Percentiles rank a stretch among this genome's conserved stretches.
Evolutionary conservation across 2,888 invertebrate species (phyloP).

Genomic region (Galeopsomyia nigrocyanea): DNA sequence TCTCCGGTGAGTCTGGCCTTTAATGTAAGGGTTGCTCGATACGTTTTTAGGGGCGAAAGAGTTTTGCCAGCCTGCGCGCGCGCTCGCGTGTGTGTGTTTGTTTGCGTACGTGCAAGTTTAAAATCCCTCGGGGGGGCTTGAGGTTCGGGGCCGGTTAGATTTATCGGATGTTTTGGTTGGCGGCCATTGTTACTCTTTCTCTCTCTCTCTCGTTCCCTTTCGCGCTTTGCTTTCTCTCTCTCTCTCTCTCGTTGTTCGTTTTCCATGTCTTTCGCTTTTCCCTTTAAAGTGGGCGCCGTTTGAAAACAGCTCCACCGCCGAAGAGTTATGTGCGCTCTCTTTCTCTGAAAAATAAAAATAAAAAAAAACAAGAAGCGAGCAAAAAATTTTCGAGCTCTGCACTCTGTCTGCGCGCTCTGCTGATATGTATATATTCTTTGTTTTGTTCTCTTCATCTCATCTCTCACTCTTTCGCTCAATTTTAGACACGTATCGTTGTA

Average conservation of each 20-base stretch:
- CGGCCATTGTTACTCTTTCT: slow-evolving; percentile 67
- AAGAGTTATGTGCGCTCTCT: slow-evolving; percentile 40
- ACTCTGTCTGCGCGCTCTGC: too few species aligned
- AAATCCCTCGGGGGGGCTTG: slow-evolving; percentile 68
- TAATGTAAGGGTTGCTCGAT: slow-evolving; percentile 67
- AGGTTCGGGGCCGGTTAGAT: slow-evolving; percentile 68
- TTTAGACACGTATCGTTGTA: too few species aligned
- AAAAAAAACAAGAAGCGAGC: slow-evolving; percentile 30
- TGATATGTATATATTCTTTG: not conserved
- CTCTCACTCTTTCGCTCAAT: not conserved
- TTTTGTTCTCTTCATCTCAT: not conserved
- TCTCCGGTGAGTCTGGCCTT: slow-evolving; percentile 52
- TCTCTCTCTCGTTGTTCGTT: slow-evolving; percentile 32
- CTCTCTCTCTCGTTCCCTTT: slow-evolving; percentile 51
- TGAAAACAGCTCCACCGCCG: slow-evolving; percentile 41
- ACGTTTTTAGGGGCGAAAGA: slow-evolving; percentile 37
- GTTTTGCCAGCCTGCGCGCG: slow-evolving; percentile 17
- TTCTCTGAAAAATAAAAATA: not conserved
- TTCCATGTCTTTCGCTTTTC: slow-evolving; percentile 49
- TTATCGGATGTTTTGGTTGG: slow-evolving; percentile 70
- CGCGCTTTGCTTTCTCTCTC: slow-evolving; percentile 49
- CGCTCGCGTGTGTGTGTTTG: slow-evolving; percentile 9
- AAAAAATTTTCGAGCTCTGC: too few species aligned
- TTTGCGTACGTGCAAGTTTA: slow-evolving; percentile 53
- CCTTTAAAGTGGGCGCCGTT: slow-evolving; percentile 46